Percentiles rank a stretch among this genome's conserved stretches.
Evolutionary conservation across 1,140 invertebrate genomes (phyloP).

Genomic region (Callitettix versicolor): DNA sequence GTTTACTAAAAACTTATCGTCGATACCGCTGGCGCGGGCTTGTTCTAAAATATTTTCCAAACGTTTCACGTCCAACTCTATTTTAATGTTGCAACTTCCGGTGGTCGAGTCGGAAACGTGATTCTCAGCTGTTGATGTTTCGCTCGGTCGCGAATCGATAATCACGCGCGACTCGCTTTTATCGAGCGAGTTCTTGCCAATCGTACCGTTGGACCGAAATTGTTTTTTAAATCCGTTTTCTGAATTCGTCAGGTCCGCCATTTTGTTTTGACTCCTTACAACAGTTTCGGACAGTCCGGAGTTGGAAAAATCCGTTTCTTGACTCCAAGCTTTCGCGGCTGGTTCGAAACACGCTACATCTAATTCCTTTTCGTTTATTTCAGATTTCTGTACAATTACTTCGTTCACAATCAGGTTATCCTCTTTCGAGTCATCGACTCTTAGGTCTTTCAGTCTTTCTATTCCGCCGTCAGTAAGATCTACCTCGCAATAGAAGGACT

Average conservation of each 20-base stretch:
- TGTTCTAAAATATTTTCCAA: slow-evolving; percentile 3
- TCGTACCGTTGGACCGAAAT: not conserved
- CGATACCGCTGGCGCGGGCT: not conserved
- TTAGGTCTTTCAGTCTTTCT: too few species aligned
- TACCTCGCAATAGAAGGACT: slow-evolving; percentile 8
- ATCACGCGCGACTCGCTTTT: too few species aligned
- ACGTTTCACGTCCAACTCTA: slow-evolving; percentile 1
- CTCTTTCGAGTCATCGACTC: too few species aligned
- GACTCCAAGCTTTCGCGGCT: not conserved
- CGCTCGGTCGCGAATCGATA: not conserved
- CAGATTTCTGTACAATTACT: too few species aligned
- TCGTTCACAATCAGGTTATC: too few species aligned
- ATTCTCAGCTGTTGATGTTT: not conserved
- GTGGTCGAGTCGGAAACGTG: not conserved
- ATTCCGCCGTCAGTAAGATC: not conserved
- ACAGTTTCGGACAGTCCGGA: not conserved
- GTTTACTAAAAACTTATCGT: not conserved
- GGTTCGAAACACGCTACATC: not conserved
- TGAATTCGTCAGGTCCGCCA: not conserved
- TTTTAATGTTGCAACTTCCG: not conserved
- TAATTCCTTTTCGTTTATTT: too few species aligned
- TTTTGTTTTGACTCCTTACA: not conserved
- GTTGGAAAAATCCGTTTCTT: not conserved
- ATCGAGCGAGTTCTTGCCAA: not conserved
- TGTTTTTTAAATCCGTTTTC: not conserved